Base-by-base conservation (phyloP, 2,113 vertebrate genomes). In the Paratilapia polleni region DNA sequence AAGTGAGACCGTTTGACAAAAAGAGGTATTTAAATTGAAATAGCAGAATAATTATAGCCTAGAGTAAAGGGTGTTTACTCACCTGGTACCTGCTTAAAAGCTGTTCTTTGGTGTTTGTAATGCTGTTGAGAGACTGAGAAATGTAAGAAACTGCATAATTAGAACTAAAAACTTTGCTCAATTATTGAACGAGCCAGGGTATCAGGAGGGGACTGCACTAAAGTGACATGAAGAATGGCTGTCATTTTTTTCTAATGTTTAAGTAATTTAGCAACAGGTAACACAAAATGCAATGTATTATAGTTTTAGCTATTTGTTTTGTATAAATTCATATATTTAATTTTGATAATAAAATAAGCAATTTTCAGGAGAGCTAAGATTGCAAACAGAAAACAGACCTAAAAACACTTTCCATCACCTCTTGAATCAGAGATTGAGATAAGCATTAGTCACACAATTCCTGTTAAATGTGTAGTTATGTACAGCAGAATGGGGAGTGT, bases 1-100 rank as follows among this genome's bases (percentile, higher is more conserved):
- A 77, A 59, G 59, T 24, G n/a, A 81, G 36, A 78, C 70, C 56
- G 20, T 78, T 83, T 66, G 24, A 74, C 41, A 70, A 54, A 68
- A 77, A 59, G 52, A 82, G 85, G 77, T 62, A 54, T 57, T 87
- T 84, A 80, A 88, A 91, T 64, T 76, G 73, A 88, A 73, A 83
- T 81, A 74, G 68, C 78, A 79, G 82, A 79, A 73, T 93, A 92
- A 93, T 91, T 90, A 90, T 64, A 90, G 84, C 84, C 76, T 82
- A 64, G 63, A 80, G 34, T 64, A 38, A 57, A 82, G 24, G 73
- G 62, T 81, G 77, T 90, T 87, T 85, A 20, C 75, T 84, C 73
- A 84, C 54, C 78, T 80, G 70, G 28, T 75, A 68, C 52, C 58
- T 75, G 43, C 41, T 83, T 26, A 6, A 28, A 62, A 81, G 78